phyloP scores from a whole-genome alignment of 2,888 invertebrate genomes.

The Conomelus anceps region DNA sequence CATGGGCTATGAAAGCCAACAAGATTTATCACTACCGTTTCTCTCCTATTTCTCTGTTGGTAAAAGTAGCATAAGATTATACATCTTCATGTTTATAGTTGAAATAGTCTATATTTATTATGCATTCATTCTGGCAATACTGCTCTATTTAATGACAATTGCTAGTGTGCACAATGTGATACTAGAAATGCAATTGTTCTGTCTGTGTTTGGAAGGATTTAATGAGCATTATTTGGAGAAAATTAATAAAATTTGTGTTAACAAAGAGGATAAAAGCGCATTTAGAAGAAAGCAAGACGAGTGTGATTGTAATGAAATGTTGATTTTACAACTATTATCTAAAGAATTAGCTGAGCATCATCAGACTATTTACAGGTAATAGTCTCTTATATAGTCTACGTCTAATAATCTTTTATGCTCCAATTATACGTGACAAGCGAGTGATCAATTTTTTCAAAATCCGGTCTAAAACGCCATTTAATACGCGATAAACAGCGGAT shows the following conservation, averaged over 20 bases:
- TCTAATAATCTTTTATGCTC: neutral
- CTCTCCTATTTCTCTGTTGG: neutral
- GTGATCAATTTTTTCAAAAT: too few species aligned
- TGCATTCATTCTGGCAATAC: neutral
- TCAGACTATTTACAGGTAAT: neutral
- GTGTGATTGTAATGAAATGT: neutral
- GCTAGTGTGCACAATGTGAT: neutral
- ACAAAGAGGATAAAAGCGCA: too few species aligned
- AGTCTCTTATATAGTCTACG: neutral
- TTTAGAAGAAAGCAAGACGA: neutral
- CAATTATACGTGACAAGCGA: too few species aligned
- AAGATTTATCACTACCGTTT: neutral
- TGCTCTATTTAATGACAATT: neutral
- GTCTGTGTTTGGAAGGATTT: neutral
- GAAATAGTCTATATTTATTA: neutral
- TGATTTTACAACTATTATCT: neutral
- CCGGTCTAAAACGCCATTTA: too few species aligned
- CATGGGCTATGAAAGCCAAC: neutral
- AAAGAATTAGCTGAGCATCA: neutral
- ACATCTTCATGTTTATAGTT: neutral
- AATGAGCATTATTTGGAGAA: neutral
- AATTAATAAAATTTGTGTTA: neutral
- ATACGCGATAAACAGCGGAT: too few species aligned
- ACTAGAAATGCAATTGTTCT: neutral
- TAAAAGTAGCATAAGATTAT: neutral